Percentiles rank a stretch among this genome's conserved stretches.
Conservation (phyloP, 2,797 vertebrate species). For the Lemur catta region DNA sequence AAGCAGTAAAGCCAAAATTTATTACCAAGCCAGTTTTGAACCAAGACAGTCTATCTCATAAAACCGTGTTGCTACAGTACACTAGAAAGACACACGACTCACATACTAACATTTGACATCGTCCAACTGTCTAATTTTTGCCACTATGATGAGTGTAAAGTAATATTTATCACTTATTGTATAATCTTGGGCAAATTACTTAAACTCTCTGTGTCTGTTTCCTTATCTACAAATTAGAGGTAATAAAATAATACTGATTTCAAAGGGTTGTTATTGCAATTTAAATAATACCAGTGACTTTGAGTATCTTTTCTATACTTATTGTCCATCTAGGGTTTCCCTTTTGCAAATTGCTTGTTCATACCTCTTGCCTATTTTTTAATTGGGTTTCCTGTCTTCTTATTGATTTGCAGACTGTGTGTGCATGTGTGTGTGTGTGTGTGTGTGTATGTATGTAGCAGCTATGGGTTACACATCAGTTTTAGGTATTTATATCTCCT, state of each 20-base stretch:
- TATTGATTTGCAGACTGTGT: not conserved
- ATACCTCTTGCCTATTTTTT: not conserved
- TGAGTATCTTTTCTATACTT: not conserved
- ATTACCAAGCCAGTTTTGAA: not conserved
- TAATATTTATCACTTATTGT: not conserved
- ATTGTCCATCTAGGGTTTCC: not conserved
- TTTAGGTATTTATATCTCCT: not conserved
- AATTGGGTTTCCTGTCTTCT: not conserved
- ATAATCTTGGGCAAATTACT: not conserved
- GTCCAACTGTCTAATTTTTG: not conserved
- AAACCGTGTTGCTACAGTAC: not conserved
- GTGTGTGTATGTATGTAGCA: not conserved
- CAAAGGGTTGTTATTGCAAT: not conserved
- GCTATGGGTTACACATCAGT: not conserved
- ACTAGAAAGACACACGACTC: not conserved
- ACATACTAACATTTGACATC: not conserved
- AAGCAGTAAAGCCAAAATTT: constrained; percentile 19
- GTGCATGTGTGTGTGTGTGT: not conserved
- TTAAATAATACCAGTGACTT: not conserved
- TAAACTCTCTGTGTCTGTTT: not conserved
- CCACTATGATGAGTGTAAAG: not conserved
- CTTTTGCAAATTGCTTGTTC: not conserved
- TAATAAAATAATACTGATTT: constrained; percentile 1
- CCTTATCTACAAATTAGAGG: not conserved
- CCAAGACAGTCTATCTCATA: not conserved